Conservation (phyloP, 2,113 vertebrate species). For the Paedocypris sp. region DNA sequence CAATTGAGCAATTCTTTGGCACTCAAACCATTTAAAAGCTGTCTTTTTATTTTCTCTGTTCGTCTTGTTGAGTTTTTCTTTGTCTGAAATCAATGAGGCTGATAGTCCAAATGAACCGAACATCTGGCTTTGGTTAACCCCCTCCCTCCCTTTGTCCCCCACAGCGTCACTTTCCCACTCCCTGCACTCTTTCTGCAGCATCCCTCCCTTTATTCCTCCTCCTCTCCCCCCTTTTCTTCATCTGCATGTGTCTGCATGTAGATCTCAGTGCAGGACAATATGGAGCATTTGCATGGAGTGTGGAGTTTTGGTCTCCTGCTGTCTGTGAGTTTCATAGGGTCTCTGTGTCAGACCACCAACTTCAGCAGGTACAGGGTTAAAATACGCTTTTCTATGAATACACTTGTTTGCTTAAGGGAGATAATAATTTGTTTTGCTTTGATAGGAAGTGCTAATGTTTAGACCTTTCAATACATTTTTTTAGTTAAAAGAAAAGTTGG, state of each 20-base stretch:
- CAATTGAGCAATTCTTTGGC: not conserved
- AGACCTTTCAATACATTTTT: no score
- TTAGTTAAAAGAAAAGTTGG: no score
- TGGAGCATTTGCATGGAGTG: conserved; percentile 36
- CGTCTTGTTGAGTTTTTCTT: not conserved
- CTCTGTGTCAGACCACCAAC: conserved; percentile 43
- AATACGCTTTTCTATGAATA: no score
- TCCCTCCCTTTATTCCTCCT: conserved; percentile 33
- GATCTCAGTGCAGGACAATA: conserved; percentile 34
- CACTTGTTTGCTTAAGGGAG: no score
- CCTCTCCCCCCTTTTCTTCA: conserved; percentile 21
- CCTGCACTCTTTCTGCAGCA: conserved; percentile 6
- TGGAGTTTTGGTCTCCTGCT: conserved; percentile 45
- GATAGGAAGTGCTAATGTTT: no score
- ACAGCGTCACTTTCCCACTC: conserved; percentile 10
- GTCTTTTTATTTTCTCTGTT: not conserved
- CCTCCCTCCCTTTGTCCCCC: not conserved
- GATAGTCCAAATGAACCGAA: not conserved
- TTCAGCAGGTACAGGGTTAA: conserved; percentile 52
- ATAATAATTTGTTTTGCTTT: no score
- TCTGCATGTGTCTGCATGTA: conserved; percentile 2
- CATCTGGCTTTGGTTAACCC: conserved; percentile 37
- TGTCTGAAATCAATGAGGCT: not conserved
- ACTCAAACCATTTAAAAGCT: not conserved
- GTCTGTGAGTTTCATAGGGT: conserved; percentile 43